Conservation (phyloP, 64 coral and sea anemone species). For the Acropora tenuis region DNA sequence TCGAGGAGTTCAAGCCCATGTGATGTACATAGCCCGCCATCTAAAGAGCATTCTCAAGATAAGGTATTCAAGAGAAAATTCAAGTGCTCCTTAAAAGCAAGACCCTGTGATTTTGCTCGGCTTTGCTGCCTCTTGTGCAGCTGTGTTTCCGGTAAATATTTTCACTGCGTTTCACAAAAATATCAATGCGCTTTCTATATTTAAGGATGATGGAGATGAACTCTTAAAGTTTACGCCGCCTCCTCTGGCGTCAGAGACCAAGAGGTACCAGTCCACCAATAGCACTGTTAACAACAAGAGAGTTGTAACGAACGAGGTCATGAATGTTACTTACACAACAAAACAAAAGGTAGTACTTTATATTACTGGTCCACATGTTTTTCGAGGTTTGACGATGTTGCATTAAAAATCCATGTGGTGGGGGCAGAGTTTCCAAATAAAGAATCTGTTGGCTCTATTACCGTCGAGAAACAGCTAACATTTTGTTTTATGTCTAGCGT, state of each 20-base stretch:
- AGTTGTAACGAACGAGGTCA: no score
- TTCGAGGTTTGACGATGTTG: no score
- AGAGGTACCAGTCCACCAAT: not conserved
- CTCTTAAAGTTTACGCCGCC: not conserved
- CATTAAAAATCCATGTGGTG: no score
- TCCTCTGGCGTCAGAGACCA: not conserved
- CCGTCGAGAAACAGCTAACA: no score
- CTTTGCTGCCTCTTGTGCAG: not conserved
- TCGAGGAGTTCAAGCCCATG: slow-evolving; percentile 15
- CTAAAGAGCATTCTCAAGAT: not conserved
- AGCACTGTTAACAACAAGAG: no score
- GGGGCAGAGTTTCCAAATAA: no score
- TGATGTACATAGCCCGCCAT: not conserved
- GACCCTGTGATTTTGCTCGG: no score
- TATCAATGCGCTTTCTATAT: not conserved
- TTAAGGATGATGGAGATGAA: not conserved
- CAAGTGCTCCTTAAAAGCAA: not conserved
- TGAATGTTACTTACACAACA: no score
- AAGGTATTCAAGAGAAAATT: not conserved
- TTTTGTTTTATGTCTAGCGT: no score
- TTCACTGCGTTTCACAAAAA: not conserved
- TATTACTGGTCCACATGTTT: no score
- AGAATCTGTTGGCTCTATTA: no score
- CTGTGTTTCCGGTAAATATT: not conserved
- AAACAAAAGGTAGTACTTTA: no score